phyloP scores from a whole-genome alignment of 2,888 invertebrate species.

The Lithophane leautieri region DNA sequence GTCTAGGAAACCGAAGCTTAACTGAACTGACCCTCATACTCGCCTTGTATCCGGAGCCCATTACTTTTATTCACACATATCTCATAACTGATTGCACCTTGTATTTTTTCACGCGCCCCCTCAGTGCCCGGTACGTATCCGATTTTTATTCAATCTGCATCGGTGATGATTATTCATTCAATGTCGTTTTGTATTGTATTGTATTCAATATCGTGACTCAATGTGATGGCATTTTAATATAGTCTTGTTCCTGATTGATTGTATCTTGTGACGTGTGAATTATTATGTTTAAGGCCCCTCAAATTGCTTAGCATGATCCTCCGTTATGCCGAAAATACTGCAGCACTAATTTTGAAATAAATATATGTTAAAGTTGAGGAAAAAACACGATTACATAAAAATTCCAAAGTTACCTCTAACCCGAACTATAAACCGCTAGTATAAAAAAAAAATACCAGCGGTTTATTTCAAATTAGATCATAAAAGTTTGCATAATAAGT shows the following conservation, averaged over 20 bases:
- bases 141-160: slow-evolving; percentile 69
- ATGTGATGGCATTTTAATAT: slow-evolving; percentile 36
- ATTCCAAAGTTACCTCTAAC: too few relatives aligned
- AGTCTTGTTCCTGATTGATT: slow-evolving; percentile 44
- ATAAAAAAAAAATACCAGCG: too few relatives aligned
- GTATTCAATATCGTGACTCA: slow-evolving; percentile 64
- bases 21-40: neutral
- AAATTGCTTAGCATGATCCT: too few relatives aligned
- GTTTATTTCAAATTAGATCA: too few relatives aligned
- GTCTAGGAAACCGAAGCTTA: too few relatives aligned
- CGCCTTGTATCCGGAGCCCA: neutral
- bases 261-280: slow-evolving; percentile 19
- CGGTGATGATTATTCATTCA: slow-evolving; percentile 54
- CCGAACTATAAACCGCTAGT: too few relatives aligned
- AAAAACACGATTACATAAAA: too few relatives aligned
- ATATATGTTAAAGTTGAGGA: too few relatives aligned
- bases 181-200: slow-evolving; percentile 58
- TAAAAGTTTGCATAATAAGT: too few relatives aligned
- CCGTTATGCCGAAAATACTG: too few relatives aligned
- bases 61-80: neutral
- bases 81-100: slow-evolving; percentile 48
- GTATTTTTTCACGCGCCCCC: slow-evolving; percentile 76
- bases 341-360: too few relatives aligned
- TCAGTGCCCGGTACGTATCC: slow-evolving; percentile 85
- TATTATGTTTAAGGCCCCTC: too few relatives aligned